Evolutionary conservation across 2,888 invertebrate genomes (phyloP), one percentile per base, ranked within the genome.

Genomic region (Drosophila meridiana): DNA sequence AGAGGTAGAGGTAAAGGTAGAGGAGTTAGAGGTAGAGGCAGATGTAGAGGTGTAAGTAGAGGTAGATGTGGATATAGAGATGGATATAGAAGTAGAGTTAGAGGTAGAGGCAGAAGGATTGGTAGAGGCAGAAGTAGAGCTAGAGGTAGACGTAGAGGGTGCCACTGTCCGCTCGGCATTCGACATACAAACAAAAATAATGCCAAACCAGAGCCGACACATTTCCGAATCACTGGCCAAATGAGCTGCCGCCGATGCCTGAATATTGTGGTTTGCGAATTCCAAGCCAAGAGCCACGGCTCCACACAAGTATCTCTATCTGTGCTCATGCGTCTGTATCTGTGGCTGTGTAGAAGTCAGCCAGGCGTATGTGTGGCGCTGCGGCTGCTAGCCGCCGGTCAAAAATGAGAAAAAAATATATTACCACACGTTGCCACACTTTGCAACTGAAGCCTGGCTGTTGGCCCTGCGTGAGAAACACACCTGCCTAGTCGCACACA

Each of bases 371-470:
- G 80, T 76, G 84, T 87, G 78, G 89, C 69, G 67, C 81, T 77
- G 80, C 38, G 77, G 76, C 76, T 50, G 45, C 59, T 69, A 63
- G 82, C 82, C 82, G 78, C 53, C 78, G 76, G 74, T 64, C 64
- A 80, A 62, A 82, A 78, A 42, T 42, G 42, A 20, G 73, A 64
- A 75, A n/a, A 61, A 76, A 64, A 79, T 67, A 68, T 57, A 62
- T 79, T 83, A 78, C 88, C 89, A 84, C 82, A 82, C 76, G 75
- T 82, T 85, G 90, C 90, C 85, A 89, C 85, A 89, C 90, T 82
- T 87, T 75, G 86, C 69, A 78, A 87, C 68, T 74, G 78, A 67
- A 73, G 71, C 86, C 64, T 58, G 71, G 67, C 57, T 64, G 71
- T 48, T 73, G 56, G 61, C 52, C 69, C 84, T 86, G 86, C 90